These are phyloP conservation scores for Spheniscus mendiculus DNA, from an alignment of 2,113 vertebrate genomes.

Conservation along the genomic window DNA sequence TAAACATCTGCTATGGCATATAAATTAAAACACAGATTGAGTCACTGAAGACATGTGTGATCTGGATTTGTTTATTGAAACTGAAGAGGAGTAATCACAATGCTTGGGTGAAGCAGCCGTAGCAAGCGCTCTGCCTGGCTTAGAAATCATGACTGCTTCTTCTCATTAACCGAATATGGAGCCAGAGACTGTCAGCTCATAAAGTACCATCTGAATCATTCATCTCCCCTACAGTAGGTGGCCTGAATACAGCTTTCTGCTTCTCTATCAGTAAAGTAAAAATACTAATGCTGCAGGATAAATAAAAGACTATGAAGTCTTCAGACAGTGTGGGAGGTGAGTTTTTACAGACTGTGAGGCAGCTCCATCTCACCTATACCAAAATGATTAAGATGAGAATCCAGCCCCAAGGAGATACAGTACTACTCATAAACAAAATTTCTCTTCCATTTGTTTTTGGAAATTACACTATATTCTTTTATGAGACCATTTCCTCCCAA, in stretches of 20 bases:
- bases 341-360: not conserved
- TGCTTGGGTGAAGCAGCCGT: not conserved
- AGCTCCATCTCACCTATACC: not conserved
- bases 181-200: not conserved
- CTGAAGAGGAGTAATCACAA: not conserved
- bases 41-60: not conserved
- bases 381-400: not conserved
- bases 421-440: not conserved
- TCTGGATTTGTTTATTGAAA: not conserved
- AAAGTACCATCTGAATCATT: constrained; percentile 3
- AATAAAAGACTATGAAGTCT: not conserved
- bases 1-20: not conserved
- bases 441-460: not conserved
- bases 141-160: not conserved
- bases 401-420: not conserved
- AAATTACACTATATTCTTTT: not conserved
- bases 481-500: not conserved
- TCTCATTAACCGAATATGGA: not conserved
- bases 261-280: not conserved
- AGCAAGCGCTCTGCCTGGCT: not conserved
- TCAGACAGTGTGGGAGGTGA: not conserved
- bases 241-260: not conserved
- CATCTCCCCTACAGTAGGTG: not conserved
- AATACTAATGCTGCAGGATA: not conserved
- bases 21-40: not conserved